Conservation (phyloP, 2,797 vertebrate genomes). For the Halcyon smyrnensis region DNA sequence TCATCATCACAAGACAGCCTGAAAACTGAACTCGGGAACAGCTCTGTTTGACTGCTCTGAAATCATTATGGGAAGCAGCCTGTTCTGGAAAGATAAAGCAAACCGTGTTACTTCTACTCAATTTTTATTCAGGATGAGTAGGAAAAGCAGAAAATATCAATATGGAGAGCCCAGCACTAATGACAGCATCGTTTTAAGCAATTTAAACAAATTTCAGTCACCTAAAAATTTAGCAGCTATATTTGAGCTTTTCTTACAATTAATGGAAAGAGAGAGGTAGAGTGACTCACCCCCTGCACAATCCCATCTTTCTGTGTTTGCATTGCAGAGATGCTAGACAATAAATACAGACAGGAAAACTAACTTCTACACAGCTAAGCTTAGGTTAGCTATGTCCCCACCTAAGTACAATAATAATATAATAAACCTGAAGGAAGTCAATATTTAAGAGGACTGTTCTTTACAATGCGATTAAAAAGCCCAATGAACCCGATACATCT, state of each 20-base stretch:
- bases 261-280: background rate
- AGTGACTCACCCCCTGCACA: background rate
- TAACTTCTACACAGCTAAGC: background rate
- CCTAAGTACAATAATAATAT: background rate
- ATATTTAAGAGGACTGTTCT: background rate
- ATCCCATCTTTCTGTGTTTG: background rate
- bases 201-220: background rate
- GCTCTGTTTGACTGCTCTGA: background rate
- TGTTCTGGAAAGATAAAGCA: conserved; percentile 35
- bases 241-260: background rate
- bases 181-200: background rate
- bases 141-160: background rate
- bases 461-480: background rate
- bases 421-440: background rate
- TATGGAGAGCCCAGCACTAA: background rate
- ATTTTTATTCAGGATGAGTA: background rate
- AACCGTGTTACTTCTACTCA: background rate
- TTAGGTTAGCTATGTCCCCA: background rate
- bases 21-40: background rate
- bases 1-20: background rate
- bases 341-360: background rate
- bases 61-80: background rate
- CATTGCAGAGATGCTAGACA: background rate
- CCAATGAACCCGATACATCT: background rate
- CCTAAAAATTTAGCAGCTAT: background rate